Evolutionary conservation across 1,140 invertebrate genomes (phyloP), one percentile per base, ranked within the genome.

Genomic region (Callitettix versicolor): DNA sequence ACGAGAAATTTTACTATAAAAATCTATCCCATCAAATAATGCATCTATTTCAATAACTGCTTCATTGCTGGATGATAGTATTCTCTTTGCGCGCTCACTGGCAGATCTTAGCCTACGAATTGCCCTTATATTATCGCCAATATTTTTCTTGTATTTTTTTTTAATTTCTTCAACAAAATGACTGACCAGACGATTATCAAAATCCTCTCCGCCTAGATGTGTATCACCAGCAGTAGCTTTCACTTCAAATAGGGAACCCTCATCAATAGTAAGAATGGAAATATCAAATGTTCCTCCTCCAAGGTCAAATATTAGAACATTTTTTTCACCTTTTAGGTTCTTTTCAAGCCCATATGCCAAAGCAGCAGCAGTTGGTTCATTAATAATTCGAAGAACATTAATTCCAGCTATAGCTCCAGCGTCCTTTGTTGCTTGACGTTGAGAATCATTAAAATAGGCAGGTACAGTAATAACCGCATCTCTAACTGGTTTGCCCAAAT

Each of bases 251-350:
- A 85, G 67, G 0, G 82, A 83, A 6, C 90, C 91, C 69, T 92
- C 87, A 56, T 86, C 84, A 67, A 95, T 92, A 44, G 83, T 80
- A 1, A 95, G 69, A 41, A 94, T 81, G 17, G 90, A 93, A 0
- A 94, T 89, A 71, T 95, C 91, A 58, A 86, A 86, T 40, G 84
- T 85, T n/a, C 84, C 83, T 41, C 84, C 84, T 5, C 84, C 84
- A 24, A 86, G 71, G 67, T 86, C 84, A 58, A 85, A 87, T 34
- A 86, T 84, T 0, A 86, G 68, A 0, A 87, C 80, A 63, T 82
- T 86, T 55, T 79, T 81, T 58, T 81, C 81, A 1, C 89, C 90
- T 74, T 81, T 78, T 1, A 78, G 74, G 68, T 81, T 87, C 64
- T 83, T 84, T 62, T 89, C 86, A 69, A 77, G 79, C 67, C 77